Base-by-base conservation (phyloP, 2,113 vertebrate genomes). In the Diglossa brunneiventris region DNA sequence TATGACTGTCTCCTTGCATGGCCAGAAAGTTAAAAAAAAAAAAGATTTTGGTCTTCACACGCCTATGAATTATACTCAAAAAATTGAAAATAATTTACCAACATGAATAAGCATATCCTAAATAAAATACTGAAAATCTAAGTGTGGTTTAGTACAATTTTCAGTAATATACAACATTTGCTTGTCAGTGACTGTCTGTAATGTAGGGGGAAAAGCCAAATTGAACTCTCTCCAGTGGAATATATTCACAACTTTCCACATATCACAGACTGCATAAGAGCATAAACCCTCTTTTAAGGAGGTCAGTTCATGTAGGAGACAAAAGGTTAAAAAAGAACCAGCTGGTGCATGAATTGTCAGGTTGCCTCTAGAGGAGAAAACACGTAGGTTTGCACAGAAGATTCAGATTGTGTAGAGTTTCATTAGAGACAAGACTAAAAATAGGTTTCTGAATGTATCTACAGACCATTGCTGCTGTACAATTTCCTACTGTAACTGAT, bases 151-250 rank as follows among this genome's bases (percentile, higher is more conserved):
- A 63, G 28, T 50, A 73, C 9, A 55, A 21, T 75, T 83, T 85
- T 76, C 67, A 58, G 8, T 50, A 56, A 72, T 18, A 79, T 7
- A 49, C 4, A 66, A 68, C 13, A 64, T 73, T 69, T 88, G 59
- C 49, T 87, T 77, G 30, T 10, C 62, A 7, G 10, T 53, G 42
- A 37, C 63, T 62, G 24, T 66, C 59, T 74, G 75, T 49, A 70
- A 75, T 2, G 0, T 7, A 10, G 39, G 17, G 11, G 6, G 0
- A 10, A 33, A 39, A 11, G 1, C 1, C 26, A 90, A 78, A 70
- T 0, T 58, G 37, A 78, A 62, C 19, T 27, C 8, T 74, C 7
- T 30, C 6, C 11, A 59, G 42, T 0, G 1, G 52, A 87, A 82
- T 58, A 78, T 75, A 85, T 59, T 84, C 44, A 68, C 30, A 75